Conservation (phyloP, 2,113 vertebrate species). For the Pontoporia blainvillei region DNA sequence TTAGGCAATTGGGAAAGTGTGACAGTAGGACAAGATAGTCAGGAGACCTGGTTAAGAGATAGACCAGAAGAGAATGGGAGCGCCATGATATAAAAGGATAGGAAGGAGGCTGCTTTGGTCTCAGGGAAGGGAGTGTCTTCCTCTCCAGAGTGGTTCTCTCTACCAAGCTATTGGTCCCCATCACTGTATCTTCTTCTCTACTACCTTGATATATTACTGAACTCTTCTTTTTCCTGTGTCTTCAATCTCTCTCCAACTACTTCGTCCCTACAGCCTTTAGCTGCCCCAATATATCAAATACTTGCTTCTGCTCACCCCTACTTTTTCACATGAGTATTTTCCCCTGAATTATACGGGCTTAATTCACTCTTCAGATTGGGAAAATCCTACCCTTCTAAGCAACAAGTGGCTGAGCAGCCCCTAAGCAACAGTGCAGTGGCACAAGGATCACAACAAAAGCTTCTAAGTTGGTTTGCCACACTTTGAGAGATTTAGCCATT, state of each 20-base stretch:
- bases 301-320: neutral
- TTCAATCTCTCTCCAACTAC: neutral
- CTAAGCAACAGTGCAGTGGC: neutral
- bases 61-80: neutral
- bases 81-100: neutral
- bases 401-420: neutral
- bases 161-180: neutral
- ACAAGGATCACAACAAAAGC: neutral
- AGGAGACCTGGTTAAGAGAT: neutral
- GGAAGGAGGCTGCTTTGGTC: neutral
- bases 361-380: neutral
- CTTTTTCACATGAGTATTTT: neutral
- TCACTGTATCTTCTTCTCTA: neutral
- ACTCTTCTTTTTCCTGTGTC: neutral
- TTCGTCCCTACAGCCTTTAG: neutral
- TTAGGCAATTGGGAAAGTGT: neutral
- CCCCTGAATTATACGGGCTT: neutral
- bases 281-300: neutral
- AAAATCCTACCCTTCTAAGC: neutral
- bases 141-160: neutral
- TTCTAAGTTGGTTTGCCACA: neutral
- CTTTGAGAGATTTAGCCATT: neutral
- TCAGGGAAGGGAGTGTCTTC: neutral
- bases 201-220: neutral
- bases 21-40: neutral